Conservation (phyloP, 2,797 vertebrate genomes). For the Helicolenus hilgendorfi region DNA sequence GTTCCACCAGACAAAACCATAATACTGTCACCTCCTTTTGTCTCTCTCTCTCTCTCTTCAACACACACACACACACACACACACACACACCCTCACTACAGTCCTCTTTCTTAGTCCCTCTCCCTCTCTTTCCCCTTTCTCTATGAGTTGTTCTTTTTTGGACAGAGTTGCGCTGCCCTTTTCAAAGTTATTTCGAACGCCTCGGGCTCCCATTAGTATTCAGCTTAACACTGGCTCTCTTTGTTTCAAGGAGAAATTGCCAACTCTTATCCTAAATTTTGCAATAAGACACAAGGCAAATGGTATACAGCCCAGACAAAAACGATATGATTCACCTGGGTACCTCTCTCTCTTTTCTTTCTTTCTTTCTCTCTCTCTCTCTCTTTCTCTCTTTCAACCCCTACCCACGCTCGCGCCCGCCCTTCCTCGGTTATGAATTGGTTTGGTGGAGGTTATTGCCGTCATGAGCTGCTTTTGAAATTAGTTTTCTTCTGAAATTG, state of each 20-base stretch:
- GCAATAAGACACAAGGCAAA: conserved; percentile 74
- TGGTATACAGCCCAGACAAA: conserved; percentile 64
- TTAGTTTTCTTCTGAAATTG: conserved; percentile 72
- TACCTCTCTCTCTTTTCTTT: conserved; percentile 11
- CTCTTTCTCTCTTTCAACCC: conserved; percentile 5
- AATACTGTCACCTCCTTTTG: conserved; percentile 48
- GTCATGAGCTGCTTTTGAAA: conserved; percentile 71
- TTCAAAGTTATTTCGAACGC: conserved; percentile 83
- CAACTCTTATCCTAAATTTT: conserved; percentile 78
- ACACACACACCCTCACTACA: conserved; percentile 7
- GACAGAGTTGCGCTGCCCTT: conserved; percentile 79
- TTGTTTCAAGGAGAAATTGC: conserved; percentile 87
- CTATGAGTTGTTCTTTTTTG: conserved; percentile 67
- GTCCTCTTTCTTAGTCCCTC: conserved; percentile 19
- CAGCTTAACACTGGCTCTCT: conserved; percentile 67
- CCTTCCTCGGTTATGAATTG: conserved; percentile 57
- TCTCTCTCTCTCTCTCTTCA: background rate
- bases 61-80: background rate
- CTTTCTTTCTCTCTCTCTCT: background rate
- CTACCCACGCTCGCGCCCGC: background rate
- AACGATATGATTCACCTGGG: conserved; percentile 69
- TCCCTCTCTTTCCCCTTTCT: conserved; percentile 27
- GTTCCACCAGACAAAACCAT: conserved; percentile 34
- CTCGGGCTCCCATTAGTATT: conserved; percentile 83
- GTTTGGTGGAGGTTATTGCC: conserved; percentile 71